Evolutionary conservation across 2,888 invertebrate species (phyloP), one percentile per base, ranked within the genome.

Genomic region (Lordiphosa andalusiaca): DNA sequence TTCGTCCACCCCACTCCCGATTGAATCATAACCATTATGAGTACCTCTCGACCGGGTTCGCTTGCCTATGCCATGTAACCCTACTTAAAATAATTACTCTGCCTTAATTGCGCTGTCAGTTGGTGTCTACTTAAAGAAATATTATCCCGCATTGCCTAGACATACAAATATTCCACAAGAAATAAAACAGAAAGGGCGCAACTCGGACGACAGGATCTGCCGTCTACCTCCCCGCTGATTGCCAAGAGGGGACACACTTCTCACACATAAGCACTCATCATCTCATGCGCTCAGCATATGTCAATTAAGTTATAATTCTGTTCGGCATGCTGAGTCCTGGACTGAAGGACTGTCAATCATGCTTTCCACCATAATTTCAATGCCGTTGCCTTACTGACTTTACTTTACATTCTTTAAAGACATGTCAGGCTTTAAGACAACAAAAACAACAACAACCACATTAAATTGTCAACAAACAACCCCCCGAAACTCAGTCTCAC

Each of bases 31-130:
- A 9, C 30, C 30, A 30, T 30, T 30, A 30, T 30, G 30, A 30
- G 30, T 30, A 30, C 30, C 30, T 30, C 7, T 30, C 9, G 30
- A 30, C 30, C 7, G 30, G 30, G 3, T 30, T 9, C 30, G 9
- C 30, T 9, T 9, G 30, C 7, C 30, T 30, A 30, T 57, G 60
- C 69, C 7, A 30, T 84, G 84, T 66, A 75, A 75, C 83, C 83
- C 80, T 84, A 80, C 80, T 80, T 80, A 80, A 82, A 80, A 82
- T 84, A 80, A 80, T 80, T 84, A 78, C 84, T 80, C 64, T 56
- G 80, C 84, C 83, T 80, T 84, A 84, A 84, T 84, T 84, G 80
- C 80, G 78, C 83, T 75, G 85, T 84, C 80, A 80, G 75, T 83
- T 75, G 85, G 85, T 82, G 80, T 78, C 80, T 84, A 82, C 84